These are phyloP conservation scores for Fukomys damarensis DNA, from an alignment of 2,113 vertebrate genomes.

Conservation along the genomic window DNA sequence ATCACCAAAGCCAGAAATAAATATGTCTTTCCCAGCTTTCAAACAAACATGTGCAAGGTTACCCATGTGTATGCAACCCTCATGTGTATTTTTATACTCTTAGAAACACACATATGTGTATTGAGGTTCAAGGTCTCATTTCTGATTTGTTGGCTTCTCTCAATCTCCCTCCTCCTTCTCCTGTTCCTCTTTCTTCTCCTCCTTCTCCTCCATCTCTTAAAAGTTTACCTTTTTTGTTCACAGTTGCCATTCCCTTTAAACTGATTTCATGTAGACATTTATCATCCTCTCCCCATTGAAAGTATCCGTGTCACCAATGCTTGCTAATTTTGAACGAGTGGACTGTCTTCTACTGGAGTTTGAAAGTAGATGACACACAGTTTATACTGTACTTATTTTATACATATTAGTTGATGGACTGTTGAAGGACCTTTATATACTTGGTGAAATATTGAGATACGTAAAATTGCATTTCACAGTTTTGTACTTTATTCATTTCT, in stretches of 20 bases:
- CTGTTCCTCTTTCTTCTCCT: not conserved
- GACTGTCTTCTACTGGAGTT: not conserved
- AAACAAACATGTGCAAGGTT: not conserved
- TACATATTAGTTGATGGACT: not conserved
- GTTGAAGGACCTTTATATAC: not conserved
- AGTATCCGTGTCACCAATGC: not conserved
- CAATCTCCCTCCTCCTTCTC: too few relatives aligned
- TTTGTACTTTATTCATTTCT: not conserved
- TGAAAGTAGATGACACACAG: not conserved
- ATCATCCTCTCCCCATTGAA: not conserved
- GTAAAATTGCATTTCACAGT: not conserved
- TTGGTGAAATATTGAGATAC: not conserved
- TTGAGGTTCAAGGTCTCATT: not conserved
- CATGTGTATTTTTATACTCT: not conserved
- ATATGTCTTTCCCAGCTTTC: not conserved
- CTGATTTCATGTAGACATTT: not conserved
- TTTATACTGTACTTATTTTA: not conserved
- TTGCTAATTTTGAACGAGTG: conserved; percentile 1
- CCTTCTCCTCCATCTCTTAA: not conserved
- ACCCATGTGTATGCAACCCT: fast-evolving
- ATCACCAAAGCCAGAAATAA: not conserved
- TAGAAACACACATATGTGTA: not conserved
- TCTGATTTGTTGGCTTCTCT: not conserved
- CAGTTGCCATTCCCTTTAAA: not conserved
- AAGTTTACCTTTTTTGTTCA: not conserved